Evolutionary conservation across 2,888 invertebrate genomes (phyloP).

Genomic region (Rhodophaea formosa): DNA sequence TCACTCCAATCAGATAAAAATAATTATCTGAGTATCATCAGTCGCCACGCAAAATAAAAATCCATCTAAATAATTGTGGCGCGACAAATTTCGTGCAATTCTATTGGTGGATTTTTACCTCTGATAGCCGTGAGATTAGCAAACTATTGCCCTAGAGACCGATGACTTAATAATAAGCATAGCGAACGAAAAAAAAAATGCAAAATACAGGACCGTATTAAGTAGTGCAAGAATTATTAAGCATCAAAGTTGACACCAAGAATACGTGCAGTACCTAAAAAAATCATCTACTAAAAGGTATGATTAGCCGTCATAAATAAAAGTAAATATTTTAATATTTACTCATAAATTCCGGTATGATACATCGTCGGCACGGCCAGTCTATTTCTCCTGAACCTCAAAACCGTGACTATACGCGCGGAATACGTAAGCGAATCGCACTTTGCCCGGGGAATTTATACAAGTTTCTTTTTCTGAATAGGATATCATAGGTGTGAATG

Average conservation of each 20-base stretch:
- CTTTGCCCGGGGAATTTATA: conserved; percentile 3
- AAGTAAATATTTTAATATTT: conserved; percentile 7
- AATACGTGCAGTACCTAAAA: not conserved
- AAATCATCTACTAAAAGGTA: not conserved
- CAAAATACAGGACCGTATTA: not conserved
- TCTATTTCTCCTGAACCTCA: conserved; percentile 16
- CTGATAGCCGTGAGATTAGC: too few relatives aligned
- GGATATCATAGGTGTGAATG: not conserved
- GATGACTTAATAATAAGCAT: too few relatives aligned
- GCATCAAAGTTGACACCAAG: not conserved
- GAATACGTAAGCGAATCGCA: conserved; percentile 16
- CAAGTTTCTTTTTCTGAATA: conserved; percentile 5
- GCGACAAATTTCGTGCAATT: too few relatives aligned
- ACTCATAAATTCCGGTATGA: conserved; percentile 17
- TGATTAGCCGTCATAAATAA: not conserved
- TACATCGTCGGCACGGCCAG: conserved; percentile 13
- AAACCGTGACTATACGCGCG: conserved; percentile 11
- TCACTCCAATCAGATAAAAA: too few relatives aligned
- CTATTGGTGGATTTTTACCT: too few relatives aligned
- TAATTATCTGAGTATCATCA: too few relatives aligned
- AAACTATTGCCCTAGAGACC: too few relatives aligned
- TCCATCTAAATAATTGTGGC: too few relatives aligned
- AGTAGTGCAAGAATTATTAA: not conserved
- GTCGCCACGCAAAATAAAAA: too few relatives aligned
- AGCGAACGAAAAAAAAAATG: too few relatives aligned